These are phyloP conservation scores for Choloepus didactylus DNA, from an alignment of 2,797 vertebrate species.

Conservation along the genomic window DNA sequence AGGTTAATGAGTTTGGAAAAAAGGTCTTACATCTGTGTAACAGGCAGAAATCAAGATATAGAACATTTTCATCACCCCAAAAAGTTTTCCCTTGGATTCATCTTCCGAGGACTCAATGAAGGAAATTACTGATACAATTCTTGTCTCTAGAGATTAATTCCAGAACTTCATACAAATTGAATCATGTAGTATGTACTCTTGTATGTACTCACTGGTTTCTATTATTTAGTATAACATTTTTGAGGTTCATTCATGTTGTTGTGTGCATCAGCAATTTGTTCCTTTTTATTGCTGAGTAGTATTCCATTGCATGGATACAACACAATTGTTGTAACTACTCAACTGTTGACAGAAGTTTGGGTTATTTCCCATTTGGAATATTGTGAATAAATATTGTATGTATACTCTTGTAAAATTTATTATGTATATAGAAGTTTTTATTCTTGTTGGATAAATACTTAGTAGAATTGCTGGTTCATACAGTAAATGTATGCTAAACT, in stretches of 20 bases:
- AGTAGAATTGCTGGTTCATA: neutral
- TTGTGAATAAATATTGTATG: neutral
- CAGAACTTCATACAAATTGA: neutral
- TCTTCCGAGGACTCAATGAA: accelerated
- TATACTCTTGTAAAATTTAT: neutral
- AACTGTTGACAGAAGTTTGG: neutral
- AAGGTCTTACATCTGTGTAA: neutral
- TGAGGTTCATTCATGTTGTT: neutral
- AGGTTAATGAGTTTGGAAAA: neutral
- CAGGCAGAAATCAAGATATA: neutral
- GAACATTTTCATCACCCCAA: neutral
- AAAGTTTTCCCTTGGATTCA: neutral
- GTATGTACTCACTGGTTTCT: neutral
- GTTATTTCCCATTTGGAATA: neutral
- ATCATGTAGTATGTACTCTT: neutral
- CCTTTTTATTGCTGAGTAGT: neutral
- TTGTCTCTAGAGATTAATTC: neutral
- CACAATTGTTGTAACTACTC: neutral
- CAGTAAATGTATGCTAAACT: neutral
- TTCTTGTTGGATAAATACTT: neutral
- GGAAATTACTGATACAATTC: neutral
- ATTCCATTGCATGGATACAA: neutral
- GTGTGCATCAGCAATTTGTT: neutral
- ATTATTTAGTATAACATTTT: neutral
- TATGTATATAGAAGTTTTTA: neutral